These are phyloP conservation scores for Papilio protenor DNA, from an alignment of 2,888 invertebrate species.

Conservation along the genomic window DNA sequence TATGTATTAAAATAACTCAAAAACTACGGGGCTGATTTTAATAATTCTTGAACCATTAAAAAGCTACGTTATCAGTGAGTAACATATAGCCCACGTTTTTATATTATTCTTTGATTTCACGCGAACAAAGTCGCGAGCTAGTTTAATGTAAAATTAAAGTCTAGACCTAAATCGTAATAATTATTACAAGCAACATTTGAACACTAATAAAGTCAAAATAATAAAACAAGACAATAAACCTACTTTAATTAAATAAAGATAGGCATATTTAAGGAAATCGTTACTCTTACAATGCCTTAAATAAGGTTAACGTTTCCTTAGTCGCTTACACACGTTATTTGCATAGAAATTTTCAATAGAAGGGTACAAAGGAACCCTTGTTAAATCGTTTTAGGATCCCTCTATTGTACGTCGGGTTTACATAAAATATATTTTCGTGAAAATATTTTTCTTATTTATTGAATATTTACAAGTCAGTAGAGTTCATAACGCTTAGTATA, in stretches of 20 bases:
- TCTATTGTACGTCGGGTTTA: background rate
- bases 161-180: background rate
- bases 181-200: background rate
- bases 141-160: no score
- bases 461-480: no score
- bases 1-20: no score
- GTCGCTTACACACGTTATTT: slow-evolving; percentile 20
- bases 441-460: background rate
- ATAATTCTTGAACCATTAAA: no score
- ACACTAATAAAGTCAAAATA: background rate
- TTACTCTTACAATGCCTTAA: slow-evolving; percentile 5
- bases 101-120: no score
- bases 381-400: slow-evolving; percentile 13
- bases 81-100: no score
- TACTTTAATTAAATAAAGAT: background rate
- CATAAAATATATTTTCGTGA: background rate
- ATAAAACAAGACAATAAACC: slow-evolving; percentile 1
- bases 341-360: slow-evolving; percentile 28
- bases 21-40: no score
- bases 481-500: no score
- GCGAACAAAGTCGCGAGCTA: no score
- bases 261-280: slow-evolving; percentile 12
- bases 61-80: no score
- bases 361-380: slow-evolving; percentile 6
- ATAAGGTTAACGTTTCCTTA: slow-evolving; percentile 20